phyloP scores from a whole-genome alignment of 92 coral and sea anemone species.

The Parazoanthus atlanticus region DNA sequence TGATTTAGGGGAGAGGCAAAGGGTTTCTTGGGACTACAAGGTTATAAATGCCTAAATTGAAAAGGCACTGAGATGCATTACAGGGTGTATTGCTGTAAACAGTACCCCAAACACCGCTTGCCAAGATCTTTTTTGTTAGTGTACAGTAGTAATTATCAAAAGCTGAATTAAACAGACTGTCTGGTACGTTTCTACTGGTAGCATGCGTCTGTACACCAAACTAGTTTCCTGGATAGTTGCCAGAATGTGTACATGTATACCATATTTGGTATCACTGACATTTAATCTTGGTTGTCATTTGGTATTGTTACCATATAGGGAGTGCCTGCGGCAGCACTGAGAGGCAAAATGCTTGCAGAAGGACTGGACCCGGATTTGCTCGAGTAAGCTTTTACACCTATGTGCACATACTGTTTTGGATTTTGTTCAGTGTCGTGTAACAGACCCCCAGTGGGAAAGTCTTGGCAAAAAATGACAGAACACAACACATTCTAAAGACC shows the following conservation, averaged over 20 bases:
- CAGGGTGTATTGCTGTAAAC: too few relatives aligned
- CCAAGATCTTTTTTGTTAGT: too few relatives aligned
- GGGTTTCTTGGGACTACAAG: too few relatives aligned
- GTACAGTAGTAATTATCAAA: too few relatives aligned
- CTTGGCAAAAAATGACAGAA: not conserved
- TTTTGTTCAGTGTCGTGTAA: not conserved
- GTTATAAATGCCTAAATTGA: too few relatives aligned
- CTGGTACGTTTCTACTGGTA: not conserved
- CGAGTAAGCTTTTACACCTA: conserved; percentile 71
- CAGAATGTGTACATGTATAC: not conserved
- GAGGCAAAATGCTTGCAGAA: conserved; percentile 85
- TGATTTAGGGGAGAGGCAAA: too few relatives aligned
- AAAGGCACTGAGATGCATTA: too few relatives aligned
- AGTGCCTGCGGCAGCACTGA: conserved; percentile 81
- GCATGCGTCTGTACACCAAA: not conserved
- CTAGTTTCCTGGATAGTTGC: not conserved
- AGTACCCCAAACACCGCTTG: too few relatives aligned
- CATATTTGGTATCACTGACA: not conserved
- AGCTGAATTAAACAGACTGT: not conserved
- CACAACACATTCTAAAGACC: too few relatives aligned
- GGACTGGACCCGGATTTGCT: conserved; percentile 91
- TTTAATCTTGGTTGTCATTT: too few relatives aligned
- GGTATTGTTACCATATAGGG: conserved; percentile 53
- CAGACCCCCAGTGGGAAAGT: not conserved
- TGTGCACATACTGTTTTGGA: not conserved